Conservation (phyloP, 2,888 invertebrate genomes). For the Dysmachus trigonus region DNA sequence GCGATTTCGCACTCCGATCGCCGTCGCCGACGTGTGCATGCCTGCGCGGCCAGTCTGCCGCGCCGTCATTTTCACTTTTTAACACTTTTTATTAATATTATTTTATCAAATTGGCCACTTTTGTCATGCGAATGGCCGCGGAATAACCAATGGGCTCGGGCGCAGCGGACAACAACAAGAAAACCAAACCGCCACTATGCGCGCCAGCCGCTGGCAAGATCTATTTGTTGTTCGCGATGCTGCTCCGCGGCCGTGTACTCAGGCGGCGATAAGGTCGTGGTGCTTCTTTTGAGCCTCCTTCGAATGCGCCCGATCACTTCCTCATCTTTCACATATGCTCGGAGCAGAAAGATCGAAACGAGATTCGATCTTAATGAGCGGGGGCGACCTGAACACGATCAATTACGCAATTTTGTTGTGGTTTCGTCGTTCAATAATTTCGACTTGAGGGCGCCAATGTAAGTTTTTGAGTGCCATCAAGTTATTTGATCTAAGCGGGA, state of each 20-base stretch:
- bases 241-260: neutral
- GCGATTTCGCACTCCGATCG: neutral
- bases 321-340: neutral
- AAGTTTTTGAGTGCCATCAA: neutral
- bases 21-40: neutral
- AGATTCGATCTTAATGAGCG: neutral
- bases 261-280: neutral
- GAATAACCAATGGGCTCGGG: neutral
- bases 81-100: conserved; percentile 27
- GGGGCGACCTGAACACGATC: neutral
- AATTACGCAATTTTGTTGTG: neutral
- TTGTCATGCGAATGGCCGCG: neutral
- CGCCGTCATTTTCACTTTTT: conserved; percentile 25
- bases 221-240: neutral
- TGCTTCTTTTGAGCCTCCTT: neutral
- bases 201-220: neutral
- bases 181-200: neutral
- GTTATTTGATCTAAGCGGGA: neutral
- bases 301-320: neutral
- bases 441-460: neutral
- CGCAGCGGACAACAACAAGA: neutral
- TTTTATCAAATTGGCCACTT: conserved; percentile 22
- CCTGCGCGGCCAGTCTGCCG: neutral
- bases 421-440: neutral
- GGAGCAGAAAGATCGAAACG: neutral